phyloP scores from a whole-genome alignment of 2,888 invertebrate genomes.

The Kuschelorhynchus macadamiae region DNA sequence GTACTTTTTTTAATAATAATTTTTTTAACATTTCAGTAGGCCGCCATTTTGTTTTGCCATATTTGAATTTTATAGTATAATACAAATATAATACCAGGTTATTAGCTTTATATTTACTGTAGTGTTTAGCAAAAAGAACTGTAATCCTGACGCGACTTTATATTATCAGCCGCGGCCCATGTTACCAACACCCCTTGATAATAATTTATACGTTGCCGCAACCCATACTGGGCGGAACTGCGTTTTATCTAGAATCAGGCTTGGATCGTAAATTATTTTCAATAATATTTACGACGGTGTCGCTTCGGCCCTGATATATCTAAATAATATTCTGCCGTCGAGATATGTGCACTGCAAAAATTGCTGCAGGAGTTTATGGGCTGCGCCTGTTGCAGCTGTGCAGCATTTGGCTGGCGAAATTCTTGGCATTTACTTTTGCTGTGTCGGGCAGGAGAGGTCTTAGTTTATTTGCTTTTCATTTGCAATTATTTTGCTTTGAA shows the following conservation, averaged over 20 bases:
- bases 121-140: no score
- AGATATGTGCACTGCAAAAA: constrained; percentile 49
- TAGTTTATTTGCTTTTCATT: no score
- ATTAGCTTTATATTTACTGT: no score
- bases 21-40: no score
- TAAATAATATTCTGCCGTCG: constrained; percentile 59
- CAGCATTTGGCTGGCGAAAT: constrained; percentile 31
- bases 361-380: constrained; percentile 40
- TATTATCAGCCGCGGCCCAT: background rate
- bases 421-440: no score
- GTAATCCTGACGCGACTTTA: no score
- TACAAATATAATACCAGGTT: no score
- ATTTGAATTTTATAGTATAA: no score
- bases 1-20: no score
- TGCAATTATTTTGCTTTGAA: no score
- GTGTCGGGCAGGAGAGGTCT: no score
- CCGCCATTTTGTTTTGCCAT: no score
- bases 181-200: constrained; percentile 18
- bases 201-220: constrained; percentile 58
- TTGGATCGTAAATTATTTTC: constrained; percentile 67
- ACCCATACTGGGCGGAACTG: constrained; percentile 52
- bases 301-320: constrained; percentile 66
- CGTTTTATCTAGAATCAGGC: constrained; percentile 63
- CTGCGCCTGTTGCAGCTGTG: constrained; percentile 32
- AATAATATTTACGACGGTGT: constrained; percentile 67